Evolutionary conservation across 2,797 vertebrate genomes (phyloP).

Genomic region (Acrossocheilus wenchowensis): DNA sequence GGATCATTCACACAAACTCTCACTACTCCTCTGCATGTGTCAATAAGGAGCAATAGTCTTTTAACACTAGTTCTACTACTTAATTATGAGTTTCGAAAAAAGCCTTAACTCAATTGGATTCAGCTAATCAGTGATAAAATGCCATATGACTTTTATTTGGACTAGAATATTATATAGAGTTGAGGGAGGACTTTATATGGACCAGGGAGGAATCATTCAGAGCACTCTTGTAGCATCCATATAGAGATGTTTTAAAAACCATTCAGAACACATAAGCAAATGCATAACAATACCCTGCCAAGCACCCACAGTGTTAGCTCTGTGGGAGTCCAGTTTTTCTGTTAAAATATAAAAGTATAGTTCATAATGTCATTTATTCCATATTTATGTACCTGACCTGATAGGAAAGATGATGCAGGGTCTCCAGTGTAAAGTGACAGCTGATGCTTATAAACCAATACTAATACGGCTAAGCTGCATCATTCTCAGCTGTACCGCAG

Average conservation of each 20-base stretch:
- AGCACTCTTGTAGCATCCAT: background rate
- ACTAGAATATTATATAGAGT: background rate
- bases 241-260: background rate
- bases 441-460: conserved; percentile 38
- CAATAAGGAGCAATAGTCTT: conserved; percentile 1
- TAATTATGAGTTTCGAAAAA: background rate
- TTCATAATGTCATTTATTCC: conserved; percentile 32
- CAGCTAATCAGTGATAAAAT: background rate
- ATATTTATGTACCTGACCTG: conserved; percentile 33
- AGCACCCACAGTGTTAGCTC: no score
- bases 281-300: background rate
- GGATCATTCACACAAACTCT: background rate
- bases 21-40: background rate
- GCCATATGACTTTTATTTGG: background rate
- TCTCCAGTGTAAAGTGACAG: conserved; percentile 36
- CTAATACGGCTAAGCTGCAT: background rate
- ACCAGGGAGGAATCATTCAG: background rate
- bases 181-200: background rate
- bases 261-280: background rate
- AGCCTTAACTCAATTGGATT: background rate
- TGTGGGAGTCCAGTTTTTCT: background rate
- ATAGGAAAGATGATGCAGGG: conserved; percentile 38
- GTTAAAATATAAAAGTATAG: background rate
- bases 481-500: background rate
- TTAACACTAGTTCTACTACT: background rate